Evolutionary conservation across 2,797 vertebrate genomes (phyloP), one percentile per base, ranked within the genome.

Genomic region (Muraenolepis orangiensis): DNA sequence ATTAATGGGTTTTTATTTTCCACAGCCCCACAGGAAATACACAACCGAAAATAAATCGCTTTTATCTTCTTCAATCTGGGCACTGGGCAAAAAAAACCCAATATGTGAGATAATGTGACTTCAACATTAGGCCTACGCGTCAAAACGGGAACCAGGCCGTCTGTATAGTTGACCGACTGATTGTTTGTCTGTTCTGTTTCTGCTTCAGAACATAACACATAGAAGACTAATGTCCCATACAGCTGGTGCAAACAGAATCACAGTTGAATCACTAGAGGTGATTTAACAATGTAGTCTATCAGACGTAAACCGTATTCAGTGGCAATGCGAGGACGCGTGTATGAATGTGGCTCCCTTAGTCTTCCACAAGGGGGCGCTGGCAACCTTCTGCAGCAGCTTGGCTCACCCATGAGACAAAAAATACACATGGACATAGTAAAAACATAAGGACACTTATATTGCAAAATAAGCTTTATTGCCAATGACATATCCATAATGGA

Each of bases 301-400:
- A 61, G 8, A 12, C 57, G 12, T 26, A 26, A 61, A 23, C 23
- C 10, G 10, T 61, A 23, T 61, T 10, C 7, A 20, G 46, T 51
- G 46, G 23, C 20, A 61, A 61, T 61, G 51, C 3, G 51, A 61
- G 51, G 51, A 26, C 23, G 51, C 51, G 23, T 61, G 40, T 11
- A 61, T 61, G 23, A 61, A 23, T n/a, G 7, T 20, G 91, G 92
- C 92, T 92, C 80, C 94, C 93, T 0, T 95, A 93, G 73, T 89
- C 90, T 0, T 91, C 91, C 74, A 94, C 94, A 76, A 95, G 92
- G 81, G 94, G 93, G 80, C 92, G 87, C 95, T 92, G 61, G 92
- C 94, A 90, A 94, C 94, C 92, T 95, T 94, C 93, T 93, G 95
- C 75, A 96, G 95, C 89, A 96, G 88, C 91, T 95, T 96, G 90